Evolutionary conservation across 1,140 invertebrate species (phyloP), one percentile per base, ranked within the genome.

Genomic region (Stenopsyche tienmushanensis): DNA sequence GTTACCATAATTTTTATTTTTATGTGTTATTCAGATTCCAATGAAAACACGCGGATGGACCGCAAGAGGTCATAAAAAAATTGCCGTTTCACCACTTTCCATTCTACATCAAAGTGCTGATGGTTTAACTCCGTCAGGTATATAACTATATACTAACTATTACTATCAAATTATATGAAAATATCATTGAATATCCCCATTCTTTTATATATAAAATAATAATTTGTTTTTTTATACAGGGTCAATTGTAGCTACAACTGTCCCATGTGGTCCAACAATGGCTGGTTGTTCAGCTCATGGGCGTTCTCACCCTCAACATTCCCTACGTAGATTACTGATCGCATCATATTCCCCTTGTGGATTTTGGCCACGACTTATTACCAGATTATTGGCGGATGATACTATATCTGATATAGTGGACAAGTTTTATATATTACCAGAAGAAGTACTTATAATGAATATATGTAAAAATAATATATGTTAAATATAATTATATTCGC

Each of bases 341-440:
- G 91, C 99, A 85, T 96, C 96, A 0, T 99, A 99, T 78, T 94
- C 99, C 75, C 97, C 97, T 0, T 93, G 92, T 70, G 97, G 97
- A 0, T 99, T 99, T 78, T 99, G 97, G 97, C 93, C 96, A 0
- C 81, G 97, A 8, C 82, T 99, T 1, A 94, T 97, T 10, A 95
- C 95, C 0, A 80, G 96, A 18, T 88, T 98, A 50, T 77, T 99
- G 21, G 94, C 94, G 0, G 96, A 99, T 76, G 90, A 95, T 68
- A 83, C 88, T 9, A 88, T 96, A 21, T 85, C 91, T 1, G 90
- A 92, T 62, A 92, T 93, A n/a, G 87, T 94, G 1, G 77, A 87
- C 59, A 80, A 80, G 8, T 86, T 89, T 71, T 91, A 89, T 75
- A 76, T 80, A 39, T 73, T 87, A 18, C 87, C 88, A 0, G 80